phyloP scores from a whole-genome alignment of 2,113 vertebrate genomes.

The Dasyurus viverrinus region DNA sequence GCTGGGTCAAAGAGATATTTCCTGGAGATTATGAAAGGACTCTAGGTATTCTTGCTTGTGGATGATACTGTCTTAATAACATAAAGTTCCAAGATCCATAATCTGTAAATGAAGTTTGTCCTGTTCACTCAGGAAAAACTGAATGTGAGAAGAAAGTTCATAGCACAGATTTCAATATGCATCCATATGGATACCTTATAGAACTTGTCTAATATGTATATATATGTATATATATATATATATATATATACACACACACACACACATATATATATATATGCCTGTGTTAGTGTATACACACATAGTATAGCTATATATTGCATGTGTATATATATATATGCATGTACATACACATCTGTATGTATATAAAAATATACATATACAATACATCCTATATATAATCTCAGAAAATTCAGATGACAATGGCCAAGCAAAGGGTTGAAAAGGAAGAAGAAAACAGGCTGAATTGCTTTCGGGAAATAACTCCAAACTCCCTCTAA shows the following conservation, averaged over 20 bases:
- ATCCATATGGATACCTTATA: neutral
- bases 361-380: neutral
- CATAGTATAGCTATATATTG: neutral
- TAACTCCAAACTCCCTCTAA: neutral
- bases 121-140: neutral
- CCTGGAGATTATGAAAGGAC: neutral
- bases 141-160: neutral
- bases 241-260: fast-evolving
- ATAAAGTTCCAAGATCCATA: neutral
- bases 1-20: neutral
- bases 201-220: neutral
- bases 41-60: neutral
- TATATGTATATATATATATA: neutral
- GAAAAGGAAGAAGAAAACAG: neutral
- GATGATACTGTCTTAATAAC: neutral
- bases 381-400: no score
- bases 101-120: neutral
- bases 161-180: neutral
- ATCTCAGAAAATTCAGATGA: neutral
- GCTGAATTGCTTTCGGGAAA: neutral
- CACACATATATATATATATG: neutral
- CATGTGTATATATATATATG: neutral
- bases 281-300: neutral
- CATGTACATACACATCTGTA: neutral
- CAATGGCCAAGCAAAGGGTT: neutral